Base-by-base conservation (phyloP, 2,888 invertebrate genomes). In the Ethmia dodecea region DNA sequence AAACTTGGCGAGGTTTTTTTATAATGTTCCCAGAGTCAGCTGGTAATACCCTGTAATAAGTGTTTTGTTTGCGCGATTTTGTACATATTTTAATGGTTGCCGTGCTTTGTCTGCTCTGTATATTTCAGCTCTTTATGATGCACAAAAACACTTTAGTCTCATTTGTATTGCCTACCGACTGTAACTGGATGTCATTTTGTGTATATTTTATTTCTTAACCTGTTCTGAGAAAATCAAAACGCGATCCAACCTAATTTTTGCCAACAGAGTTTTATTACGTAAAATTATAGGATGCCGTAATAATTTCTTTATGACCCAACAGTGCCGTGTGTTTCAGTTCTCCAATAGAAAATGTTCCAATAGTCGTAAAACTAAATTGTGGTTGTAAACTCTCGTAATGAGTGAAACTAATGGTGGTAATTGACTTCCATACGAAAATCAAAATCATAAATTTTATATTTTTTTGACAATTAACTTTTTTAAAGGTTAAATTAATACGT, bases 351-450 rank as follows among this genome's bases (percentile, higher is more conserved):
- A 68, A 78, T 65, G 66, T 70, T 73, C 63, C 64, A 68, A 74
- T 58, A 60, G 60, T 56, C 71, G 71, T 83, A 83, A 84, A 84
- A 73, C 57, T 53, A 58, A 72, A 81, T 76, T 65, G 75, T 62
- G 57, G 74, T 55, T 64, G 60, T 84, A 78, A 81, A 84, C 69
- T 59, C 43, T 63, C 54, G 64, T 79, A 78, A 84, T 86, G 79
- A 84, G 79, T 83, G 80, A 75, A 76, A 81, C 84, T 80, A 80
- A 81, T 83, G 60, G 64, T 37, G 42, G 64, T 71, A 72, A 78
- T 77, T 59, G 63, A 69, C 73, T 75, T 70, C 68, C 55, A 73
- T 62, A 71, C 64, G 63, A 70, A 72, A 71, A 67, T 69, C 56
- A 49, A 51, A 62, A 67, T 69, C 60, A 55, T 72, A 68, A 71